A percentile compares a stretch with the other conserved stretches of the same genome.
These are phyloP conservation scores for Pimpla rufipes DNA, from an alignment of 2,888 invertebrate genomes.

Conservation along the genomic window DNA sequence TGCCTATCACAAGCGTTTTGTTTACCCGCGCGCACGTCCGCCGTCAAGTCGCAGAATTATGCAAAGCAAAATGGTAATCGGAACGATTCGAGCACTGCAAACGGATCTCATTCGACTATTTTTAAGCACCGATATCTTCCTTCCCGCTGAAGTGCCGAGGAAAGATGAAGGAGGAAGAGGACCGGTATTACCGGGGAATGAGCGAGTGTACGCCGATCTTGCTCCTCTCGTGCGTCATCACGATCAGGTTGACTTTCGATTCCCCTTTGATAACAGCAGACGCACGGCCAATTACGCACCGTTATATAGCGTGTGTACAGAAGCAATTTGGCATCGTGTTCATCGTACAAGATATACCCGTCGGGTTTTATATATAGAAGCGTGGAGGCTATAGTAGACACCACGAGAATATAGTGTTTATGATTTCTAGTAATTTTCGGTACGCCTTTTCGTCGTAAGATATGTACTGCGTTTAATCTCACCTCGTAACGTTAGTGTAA, in stretches of 20 bases:
- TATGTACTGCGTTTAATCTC: too few relatives aligned
- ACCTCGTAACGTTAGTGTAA: too few relatives aligned
- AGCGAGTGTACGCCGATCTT: background rate
- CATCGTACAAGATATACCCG: background rate
- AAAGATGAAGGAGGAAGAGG: constrained; percentile 7
- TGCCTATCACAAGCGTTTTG: too few relatives aligned
- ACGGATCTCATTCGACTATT: constrained; percentile 26
- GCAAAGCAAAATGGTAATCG: constrained; percentile 50
- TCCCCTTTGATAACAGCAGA: constrained; percentile 12
- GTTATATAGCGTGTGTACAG: background rate
- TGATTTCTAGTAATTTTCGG: too few relatives aligned
- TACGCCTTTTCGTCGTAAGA: too few relatives aligned
- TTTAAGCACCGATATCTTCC: constrained; percentile 6
- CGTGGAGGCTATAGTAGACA: too few relatives aligned
- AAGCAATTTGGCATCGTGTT: background rate
- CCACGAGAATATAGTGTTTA: too few relatives aligned
- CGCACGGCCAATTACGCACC: background rate
- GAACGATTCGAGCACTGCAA: background rate
- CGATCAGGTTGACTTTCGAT: constrained; percentile 13
- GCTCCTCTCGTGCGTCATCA: constrained; percentile 27
- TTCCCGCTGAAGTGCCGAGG: background rate
- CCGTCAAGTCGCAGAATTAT: constrained; percentile 38
- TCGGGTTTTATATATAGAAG: too few relatives aligned
- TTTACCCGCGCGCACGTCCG: background rate
- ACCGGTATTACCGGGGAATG: constrained; percentile 16